A percentile compares a stretch with the other conserved stretches of the same genome.
phyloP scores from a whole-genome alignment of 2,113 vertebrate species.

The Pollachius pollachius region DNA sequence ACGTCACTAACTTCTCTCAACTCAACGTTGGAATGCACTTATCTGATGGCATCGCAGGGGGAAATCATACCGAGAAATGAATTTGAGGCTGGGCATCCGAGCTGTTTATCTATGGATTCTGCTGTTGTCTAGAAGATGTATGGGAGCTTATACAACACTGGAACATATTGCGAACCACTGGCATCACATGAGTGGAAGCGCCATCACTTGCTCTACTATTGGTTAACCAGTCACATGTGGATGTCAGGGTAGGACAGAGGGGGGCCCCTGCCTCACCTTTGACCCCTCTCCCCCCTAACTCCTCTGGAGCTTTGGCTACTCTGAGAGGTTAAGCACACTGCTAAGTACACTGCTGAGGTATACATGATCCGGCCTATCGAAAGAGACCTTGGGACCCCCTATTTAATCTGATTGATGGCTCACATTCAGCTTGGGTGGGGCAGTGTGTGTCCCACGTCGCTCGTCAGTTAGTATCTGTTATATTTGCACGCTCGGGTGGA shows the following conservation, averaged over 20 bases:
- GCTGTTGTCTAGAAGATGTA: too few species aligned
- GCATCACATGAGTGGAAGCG: too few species aligned
- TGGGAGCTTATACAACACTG: too few species aligned
- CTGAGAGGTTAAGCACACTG: conserved; percentile 27
- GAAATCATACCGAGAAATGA: too few species aligned
- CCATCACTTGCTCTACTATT: neutral
- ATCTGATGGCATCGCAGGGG: too few species aligned
- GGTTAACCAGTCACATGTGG: conserved; percentile 36
- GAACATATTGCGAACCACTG: too few species aligned
- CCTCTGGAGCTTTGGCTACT: conserved; percentile 18
- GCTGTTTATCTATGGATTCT: too few species aligned
- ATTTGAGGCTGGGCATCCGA: too few species aligned
- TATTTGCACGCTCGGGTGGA: too few species aligned
- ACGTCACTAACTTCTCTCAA: too few species aligned
- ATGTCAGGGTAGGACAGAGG: conserved; percentile 23
- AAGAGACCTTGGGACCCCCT: conserved; percentile 35
- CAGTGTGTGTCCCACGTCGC: conserved; percentile 28
- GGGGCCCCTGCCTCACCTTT: conserved; percentile 20
- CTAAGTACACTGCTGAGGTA: conserved; percentile 35
- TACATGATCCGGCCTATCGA: conserved; percentile 38
- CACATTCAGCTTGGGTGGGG: conserved; percentile 18
- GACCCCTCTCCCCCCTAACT: conserved; percentile 31
- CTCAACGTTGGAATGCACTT: too few species aligned
- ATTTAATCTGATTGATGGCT: conserved; percentile 62
- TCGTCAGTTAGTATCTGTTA: too few species aligned